Base-by-base conservation (phyloP, 2,797 vertebrate genomes). In the Clarias laeviceps region DNA sequence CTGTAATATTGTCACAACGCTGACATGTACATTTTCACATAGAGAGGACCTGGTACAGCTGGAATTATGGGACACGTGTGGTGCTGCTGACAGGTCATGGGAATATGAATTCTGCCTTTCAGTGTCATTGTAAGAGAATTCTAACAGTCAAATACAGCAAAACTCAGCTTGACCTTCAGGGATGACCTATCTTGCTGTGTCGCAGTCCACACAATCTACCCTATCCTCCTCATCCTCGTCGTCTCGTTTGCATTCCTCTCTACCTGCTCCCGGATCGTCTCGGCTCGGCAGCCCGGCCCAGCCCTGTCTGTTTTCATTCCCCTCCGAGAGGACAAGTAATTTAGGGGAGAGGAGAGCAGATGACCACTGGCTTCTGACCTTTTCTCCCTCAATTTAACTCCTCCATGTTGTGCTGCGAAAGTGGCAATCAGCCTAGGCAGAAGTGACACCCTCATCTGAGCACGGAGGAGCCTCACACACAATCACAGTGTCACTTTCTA, bases 321-420 rank as follows among this genome's bases (percentile, higher is more conserved):
- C 93, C 91, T 94, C 94, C 86, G 20, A 87, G 84, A 92, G 88
- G 91, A 94, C 91, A 88, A 95, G 95, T 89, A 90, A 93, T 94
- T 93, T 94, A 91, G 92, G 93, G 91, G 93, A 90, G 93, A 92
- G 91, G 93, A 93, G 93, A 93, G 89, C 92, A 94, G 93, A 95
- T 94, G 95, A 93, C 95, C 95, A 93, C 90, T 93, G 91, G 92
- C 95, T 93, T 76, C 94, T 94, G 95, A 96, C 95, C 96, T 96
- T 97, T 96, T 96, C 97, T 96, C 92, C 96, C 96, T 93, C 95
- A 90, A 94, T 97, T 96, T 95, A 93, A 90, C 91, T 96, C 90
- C 92, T 88, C 88, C 82, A 88, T 90, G 83, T 90, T 22, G 88
- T 64, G 27, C 90, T 87, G 91, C 87, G 90, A 94, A 93, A 94